Conservation (phyloP, 2,888 invertebrate species). For the Diarsia mendica region DNA sequence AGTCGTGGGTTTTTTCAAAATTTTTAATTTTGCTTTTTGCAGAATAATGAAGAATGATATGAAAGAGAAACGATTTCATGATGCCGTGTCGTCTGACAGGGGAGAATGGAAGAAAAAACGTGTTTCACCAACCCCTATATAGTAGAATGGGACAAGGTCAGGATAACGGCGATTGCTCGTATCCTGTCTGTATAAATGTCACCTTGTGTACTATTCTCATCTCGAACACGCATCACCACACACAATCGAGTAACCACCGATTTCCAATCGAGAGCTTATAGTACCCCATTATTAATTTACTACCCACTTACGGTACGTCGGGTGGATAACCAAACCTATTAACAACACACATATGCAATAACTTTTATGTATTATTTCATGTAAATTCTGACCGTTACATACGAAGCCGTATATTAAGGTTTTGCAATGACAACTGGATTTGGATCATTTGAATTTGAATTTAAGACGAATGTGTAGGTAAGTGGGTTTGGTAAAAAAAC, state of each 20-base stretch:
- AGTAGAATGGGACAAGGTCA: neutral
- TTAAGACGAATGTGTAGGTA: no score
- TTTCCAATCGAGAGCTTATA: conserved; percentile 9
- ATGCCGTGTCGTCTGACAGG: no score
- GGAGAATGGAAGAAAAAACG: no score
- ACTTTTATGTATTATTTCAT: conserved; percentile 60
- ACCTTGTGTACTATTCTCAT: neutral
- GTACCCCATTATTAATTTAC: conserved; percentile 39
- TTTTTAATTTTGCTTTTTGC: no score
- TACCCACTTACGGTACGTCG: conserved; percentile 40
- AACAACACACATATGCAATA: conserved; percentile 37
- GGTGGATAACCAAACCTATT: conserved; percentile 51
- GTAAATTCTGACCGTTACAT: conserved; percentile 45
- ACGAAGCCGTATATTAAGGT: conserved; percentile 25
- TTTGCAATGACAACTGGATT: conserved; percentile 45
- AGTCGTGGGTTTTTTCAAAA: no score
- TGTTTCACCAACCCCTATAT: no score
- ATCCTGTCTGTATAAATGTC: no score
- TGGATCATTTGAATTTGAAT: conserved; percentile 31
- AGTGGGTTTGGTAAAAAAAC: neutral
- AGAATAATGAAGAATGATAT: no score
- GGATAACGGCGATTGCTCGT: neutral
- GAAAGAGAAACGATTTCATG: no score
- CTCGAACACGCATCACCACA: neutral
- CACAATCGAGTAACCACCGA: neutral